Evolutionary conservation across 1,140 invertebrate genomes (phyloP), one percentile per base, ranked within the genome.

Genomic region (Caenorhabditis latens): DNA sequence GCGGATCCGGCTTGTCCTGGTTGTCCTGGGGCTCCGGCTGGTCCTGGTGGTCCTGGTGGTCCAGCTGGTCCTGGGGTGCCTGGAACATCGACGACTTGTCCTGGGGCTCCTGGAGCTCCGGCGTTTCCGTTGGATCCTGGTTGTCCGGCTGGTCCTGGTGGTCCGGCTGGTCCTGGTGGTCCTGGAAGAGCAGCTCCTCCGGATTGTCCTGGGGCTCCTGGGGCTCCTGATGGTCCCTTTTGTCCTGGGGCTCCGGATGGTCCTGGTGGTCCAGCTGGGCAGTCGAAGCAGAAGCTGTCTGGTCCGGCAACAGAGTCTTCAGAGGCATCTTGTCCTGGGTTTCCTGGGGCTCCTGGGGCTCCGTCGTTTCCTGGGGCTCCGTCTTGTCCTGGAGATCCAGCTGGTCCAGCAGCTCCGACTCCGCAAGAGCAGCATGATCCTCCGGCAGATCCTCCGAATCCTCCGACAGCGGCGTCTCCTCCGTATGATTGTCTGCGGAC

Each of bases 21-120:
- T 16, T 57, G 55, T 84, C 89, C 88, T 82, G 88, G 87, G 14
- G 84, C 50, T 43, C 88, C 88, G 63, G 88, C 87, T 57, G 79
- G 83, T 53, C 88, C 87, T 46, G 88, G 84, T 83, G 87, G 57
- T 55, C 84, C 83, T 42, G 89, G 88, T 40, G 88, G 83, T 50
- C 89, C 88, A 58, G 89, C 75, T 50, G 75, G 86, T 63, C 89
- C 88, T 79, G 88, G 85, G 83, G 83, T 85, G 83, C 85, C 89
- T 42, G 89, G 87, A 83, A 84, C 58, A 83, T 88, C 88, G 84
- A 65, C 53, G 40, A 79, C 71, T 79, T 83, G 67, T 88, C 88
- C 88, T 57, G 85, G 85, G n/a, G 75, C 50, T 87, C 88, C 88
- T 53, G 88, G 88, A 24, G 63, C 67, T 84, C 86, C 87, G 71